Conservation (phyloP, 2,888 invertebrate species). For the Orchestes rusci region DNA sequence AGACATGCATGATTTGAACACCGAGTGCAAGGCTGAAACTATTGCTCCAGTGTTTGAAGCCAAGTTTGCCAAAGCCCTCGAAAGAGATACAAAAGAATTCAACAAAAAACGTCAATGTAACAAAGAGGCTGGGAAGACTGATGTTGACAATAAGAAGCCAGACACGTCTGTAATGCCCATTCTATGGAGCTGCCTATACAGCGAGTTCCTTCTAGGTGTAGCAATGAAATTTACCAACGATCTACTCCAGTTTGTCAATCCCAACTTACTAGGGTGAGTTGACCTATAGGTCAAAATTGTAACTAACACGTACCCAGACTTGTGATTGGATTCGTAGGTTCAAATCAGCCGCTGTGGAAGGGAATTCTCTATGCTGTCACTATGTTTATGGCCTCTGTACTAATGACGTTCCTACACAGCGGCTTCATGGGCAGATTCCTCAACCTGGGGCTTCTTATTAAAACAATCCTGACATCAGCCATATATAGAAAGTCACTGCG, state of each 20-base stretch:
- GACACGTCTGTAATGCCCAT: slow-evolving; percentile 42
- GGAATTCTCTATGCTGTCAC: slow-evolving; percentile 50
- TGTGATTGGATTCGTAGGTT: slow-evolving; percentile 39
- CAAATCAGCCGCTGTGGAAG: slow-evolving; percentile 45
- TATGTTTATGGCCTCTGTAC: slow-evolving; percentile 46
- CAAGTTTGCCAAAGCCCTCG: slow-evolving; percentile 55
- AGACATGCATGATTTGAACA: slow-evolving; percentile 50
- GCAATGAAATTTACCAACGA: slow-evolving; percentile 47
- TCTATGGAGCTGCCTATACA: slow-evolving; percentile 47
- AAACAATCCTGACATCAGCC: slow-evolving; percentile 48
- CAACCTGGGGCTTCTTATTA: slow-evolving; percentile 50
- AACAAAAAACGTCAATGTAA: not conserved
- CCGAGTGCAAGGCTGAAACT: slow-evolving; percentile 60
- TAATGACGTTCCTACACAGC: slow-evolving; percentile 49
- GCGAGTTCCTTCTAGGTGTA: slow-evolving; percentile 45
- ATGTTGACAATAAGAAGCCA: not conserved
- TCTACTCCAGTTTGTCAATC: slow-evolving; percentile 50
- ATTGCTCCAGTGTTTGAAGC: slow-evolving; percentile 64
- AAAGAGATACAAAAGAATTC: slow-evolving; percentile 45
- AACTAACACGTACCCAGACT: slow-evolving; percentile 16
- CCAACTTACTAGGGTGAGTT: slow-evolving; percentile 49
- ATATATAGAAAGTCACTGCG: slow-evolving; percentile 49
- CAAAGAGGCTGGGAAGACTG: not conserved
- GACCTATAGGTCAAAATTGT: not conserved
- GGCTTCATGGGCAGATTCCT: slow-evolving; percentile 51